Evolutionary conservation across 2,888 invertebrate genomes (phyloP).

Genomic region (Villa cingulata): DNA sequence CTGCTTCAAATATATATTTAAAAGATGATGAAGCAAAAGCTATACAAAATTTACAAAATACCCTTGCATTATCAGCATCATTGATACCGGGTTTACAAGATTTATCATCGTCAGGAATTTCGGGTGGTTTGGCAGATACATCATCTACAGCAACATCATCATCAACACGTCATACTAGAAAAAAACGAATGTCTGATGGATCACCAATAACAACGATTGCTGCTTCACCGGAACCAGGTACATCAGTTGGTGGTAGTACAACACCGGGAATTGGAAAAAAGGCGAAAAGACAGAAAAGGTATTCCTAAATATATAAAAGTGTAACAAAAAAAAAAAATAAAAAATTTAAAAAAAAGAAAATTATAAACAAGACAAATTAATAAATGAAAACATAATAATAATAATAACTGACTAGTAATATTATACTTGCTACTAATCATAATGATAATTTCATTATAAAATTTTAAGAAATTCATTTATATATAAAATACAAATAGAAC

Average conservation of each 20-base stretch:
- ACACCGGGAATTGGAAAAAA: conserved; percentile 16
- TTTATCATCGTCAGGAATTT: not conserved
- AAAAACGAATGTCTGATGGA: conserved; percentile 14
- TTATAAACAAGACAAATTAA: too few relatives aligned
- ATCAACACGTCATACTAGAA: conserved; percentile 13
- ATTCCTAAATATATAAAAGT: conserved; percentile 15
- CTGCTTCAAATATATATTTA: conserved; percentile 41
- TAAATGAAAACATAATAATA: too few relatives aligned
- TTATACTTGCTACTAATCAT: too few relatives aligned
- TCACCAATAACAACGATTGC: conserved; percentile 16
- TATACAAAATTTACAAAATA: conserved; percentile 31
- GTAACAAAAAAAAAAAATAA: conserved; percentile 3
- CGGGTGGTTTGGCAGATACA: not conserved
- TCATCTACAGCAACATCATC: not conserved
- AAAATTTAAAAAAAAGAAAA: too few relatives aligned
- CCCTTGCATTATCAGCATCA: not conserved
- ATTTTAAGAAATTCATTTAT: too few relatives aligned
- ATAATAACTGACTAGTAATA: too few relatives aligned
- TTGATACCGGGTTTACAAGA: not conserved
- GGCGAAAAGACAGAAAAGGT: conserved; percentile 19
- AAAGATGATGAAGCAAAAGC: conserved; percentile 43
- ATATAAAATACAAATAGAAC: too few relatives aligned
- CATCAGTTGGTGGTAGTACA: conserved; percentile 16
- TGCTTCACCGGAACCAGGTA: conserved; percentile 19
- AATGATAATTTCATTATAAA: too few relatives aligned